Evolutionary conservation across 2,797 vertebrate species (phyloP).

Genomic region (Microctenopoma stevenorrisi): DNA sequence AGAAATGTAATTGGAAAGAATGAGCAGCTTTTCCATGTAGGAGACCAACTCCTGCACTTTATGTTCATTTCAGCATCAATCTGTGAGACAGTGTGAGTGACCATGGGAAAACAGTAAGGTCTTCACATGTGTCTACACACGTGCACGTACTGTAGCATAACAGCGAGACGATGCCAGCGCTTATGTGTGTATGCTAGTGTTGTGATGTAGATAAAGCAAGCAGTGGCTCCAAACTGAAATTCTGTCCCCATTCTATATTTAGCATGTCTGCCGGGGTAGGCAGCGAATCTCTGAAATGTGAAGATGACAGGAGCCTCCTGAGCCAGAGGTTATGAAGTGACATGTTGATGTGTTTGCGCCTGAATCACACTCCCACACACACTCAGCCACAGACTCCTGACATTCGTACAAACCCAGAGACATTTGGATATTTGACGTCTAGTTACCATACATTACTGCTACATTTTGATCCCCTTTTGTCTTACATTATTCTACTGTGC

Average conservation of each 20-base stretch:
- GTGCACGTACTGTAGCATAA: conserved; percentile 3
- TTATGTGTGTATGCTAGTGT: conserved; percentile 44
- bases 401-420: conserved; percentile 64
- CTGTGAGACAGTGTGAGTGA: conserved; percentile 16
- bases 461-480: conserved; percentile 55
- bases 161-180: conserved; percentile 40
- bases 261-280: conserved; percentile 78
- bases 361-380: conserved; percentile 77
- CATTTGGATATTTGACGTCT: conserved; percentile 62
- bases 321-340: conserved; percentile 85
- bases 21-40: conserved; percentile 45
- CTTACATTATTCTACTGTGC: conserved; percentile 22
- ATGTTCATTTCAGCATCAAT: conserved; percentile 2
- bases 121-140: conserved; percentile 11
- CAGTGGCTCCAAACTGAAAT: conserved; percentile 75
- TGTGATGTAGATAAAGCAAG: conserved; percentile 76
- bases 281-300: conserved; percentile 81
- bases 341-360: conserved; percentile 80
- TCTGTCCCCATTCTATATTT: conserved; percentile 84
- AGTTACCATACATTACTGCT: conserved; percentile 65
- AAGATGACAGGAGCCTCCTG: conserved; percentile 84
- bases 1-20: conserved; percentile 72
- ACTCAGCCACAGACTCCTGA: conserved; percentile 64
- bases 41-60: conserved; percentile 31
- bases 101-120: not conserved